These are phyloP conservation scores for Pheosia gnoma DNA, from an alignment of 2,888 invertebrate species.

Conservation along the genomic window DNA sequence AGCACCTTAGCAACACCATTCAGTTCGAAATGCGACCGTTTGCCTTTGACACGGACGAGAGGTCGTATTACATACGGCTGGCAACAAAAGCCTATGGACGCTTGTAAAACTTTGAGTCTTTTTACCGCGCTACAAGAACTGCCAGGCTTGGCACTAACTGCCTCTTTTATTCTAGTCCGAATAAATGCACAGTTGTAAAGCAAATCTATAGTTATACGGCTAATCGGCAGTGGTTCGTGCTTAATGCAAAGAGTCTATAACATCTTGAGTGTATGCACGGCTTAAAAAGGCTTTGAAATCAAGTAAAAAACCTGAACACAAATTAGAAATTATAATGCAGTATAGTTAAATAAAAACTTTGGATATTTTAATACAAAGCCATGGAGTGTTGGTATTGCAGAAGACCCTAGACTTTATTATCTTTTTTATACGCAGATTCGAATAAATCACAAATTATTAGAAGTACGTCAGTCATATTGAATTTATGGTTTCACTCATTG, in stretches of 20 bases:
- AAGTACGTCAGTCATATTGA: slow-evolving; percentile 14
- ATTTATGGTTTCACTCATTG: slow-evolving; percentile 25
- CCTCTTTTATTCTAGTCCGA: neutral
- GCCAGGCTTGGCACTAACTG: neutral
- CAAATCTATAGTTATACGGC: slow-evolving; percentile 12
- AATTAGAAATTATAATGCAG: too few species aligned
- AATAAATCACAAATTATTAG: slow-evolving; percentile 19
- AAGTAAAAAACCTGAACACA: neutral
- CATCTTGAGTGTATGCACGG: slow-evolving; percentile 5
- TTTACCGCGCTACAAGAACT: slow-evolving; percentile 4
- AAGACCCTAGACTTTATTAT: too few species aligned
- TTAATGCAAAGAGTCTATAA: slow-evolving; percentile 7
- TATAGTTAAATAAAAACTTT: too few species aligned
- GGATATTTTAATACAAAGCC: too few species aligned
- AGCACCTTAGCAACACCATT: slow-evolving; percentile 33
- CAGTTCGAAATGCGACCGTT: slow-evolving; percentile 36
- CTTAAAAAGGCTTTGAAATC: too few species aligned
- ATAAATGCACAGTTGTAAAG: slow-evolving; percentile 28
- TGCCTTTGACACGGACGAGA: slow-evolving; percentile 45
- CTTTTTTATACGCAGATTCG: neutral
- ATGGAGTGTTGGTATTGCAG: too few species aligned
- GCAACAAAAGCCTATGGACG: neutral
- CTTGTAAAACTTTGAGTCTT: neutral
- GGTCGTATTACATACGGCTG: slow-evolving; percentile 29
- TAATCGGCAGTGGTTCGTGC: slow-evolving; percentile 7